A percentile compares a stretch with the other conserved stretches of the same genome.
Conservation (phyloP, 2,797 vertebrate species). For the Cephalopachus bancanus region DNA sequence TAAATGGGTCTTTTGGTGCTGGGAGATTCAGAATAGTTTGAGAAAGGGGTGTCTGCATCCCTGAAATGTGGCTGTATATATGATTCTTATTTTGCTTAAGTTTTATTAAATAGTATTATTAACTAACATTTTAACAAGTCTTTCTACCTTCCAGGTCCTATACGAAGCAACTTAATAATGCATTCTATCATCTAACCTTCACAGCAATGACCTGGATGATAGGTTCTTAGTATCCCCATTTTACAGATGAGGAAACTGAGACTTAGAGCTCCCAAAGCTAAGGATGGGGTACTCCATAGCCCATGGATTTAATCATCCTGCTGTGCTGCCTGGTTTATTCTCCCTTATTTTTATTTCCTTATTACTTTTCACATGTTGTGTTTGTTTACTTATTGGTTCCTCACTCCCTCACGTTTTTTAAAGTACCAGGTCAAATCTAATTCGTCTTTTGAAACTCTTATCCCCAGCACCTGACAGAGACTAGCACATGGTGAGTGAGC, state of each 20-base stretch:
- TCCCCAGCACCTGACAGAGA: not conserved
- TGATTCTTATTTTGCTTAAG: slow-evolving; percentile 38
- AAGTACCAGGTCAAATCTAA: not conserved
- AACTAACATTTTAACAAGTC: slow-evolving; percentile 15
- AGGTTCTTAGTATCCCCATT: not conserved
- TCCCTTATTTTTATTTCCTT: not conserved
- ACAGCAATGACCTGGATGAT: not conserved
- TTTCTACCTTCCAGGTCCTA: not conserved
- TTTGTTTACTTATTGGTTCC: not conserved
- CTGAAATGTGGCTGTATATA: not conserved
- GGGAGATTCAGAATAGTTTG: not conserved
- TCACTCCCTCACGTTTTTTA: not conserved
- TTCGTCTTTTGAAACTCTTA: not conserved
- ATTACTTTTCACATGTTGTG: not conserved
- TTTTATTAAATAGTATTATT: slow-evolving; percentile 7
- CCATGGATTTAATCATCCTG: not conserved
- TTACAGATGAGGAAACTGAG: slow-evolving; percentile 22
- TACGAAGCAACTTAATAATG: not conserved
- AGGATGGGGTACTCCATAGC: not conserved
- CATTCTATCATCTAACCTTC: not conserved
- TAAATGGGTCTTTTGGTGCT: not conserved
- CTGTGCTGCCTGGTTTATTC: not conserved
- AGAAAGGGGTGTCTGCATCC: not conserved
- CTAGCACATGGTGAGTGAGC: not conserved
- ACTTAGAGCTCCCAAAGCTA: not conserved